Conservation (phyloP, 2,113 vertebrate species). For the Malurus melanocephalus region DNA sequence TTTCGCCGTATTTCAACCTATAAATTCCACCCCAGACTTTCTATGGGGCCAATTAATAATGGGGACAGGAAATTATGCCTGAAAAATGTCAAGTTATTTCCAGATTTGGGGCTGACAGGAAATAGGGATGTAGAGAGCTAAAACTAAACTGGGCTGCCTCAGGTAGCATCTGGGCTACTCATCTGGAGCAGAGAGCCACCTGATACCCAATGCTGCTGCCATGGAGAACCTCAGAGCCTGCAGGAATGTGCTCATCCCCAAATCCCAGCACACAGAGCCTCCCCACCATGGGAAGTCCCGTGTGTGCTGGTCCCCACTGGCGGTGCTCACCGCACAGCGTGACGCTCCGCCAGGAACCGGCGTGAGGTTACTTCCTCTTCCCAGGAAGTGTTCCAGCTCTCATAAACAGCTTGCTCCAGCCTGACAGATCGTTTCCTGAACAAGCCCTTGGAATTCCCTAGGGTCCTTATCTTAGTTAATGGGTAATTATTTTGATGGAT, state of each 20-base stretch:
- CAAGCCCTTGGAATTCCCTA: conserved; percentile 73
- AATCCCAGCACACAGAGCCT: not conserved
- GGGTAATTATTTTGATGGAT: conserved; percentile 74
- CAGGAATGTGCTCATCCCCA: not conserved
- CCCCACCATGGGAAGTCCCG: accelerated
- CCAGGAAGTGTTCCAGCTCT: conserved; percentile 61
- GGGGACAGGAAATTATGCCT: not conserved
- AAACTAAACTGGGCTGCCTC: not conserved
- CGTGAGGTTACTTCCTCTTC: conserved; percentile 66
- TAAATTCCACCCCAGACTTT: not conserved
- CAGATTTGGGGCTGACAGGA: not conserved
- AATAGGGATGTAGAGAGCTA: not conserved
- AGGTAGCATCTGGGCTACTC: not conserved
- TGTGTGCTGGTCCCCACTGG: accelerated
- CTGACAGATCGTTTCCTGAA: conserved; percentile 74
- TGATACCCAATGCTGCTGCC: not conserved
- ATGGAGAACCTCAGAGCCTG: not conserved
- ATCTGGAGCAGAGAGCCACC: not conserved
- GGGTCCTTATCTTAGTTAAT: conserved; percentile 71
- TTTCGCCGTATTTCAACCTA: not conserved
- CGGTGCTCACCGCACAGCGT: not conserved
- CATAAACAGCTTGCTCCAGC: conserved; percentile 44
- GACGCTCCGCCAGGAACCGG: not conserved
- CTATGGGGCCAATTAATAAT: not conserved
- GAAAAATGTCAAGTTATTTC: not conserved